Evolutionary conservation across 1,140 invertebrate genomes (phyloP), one percentile per base, ranked within the genome.

Genomic region (Maniola jurtina): DNA sequence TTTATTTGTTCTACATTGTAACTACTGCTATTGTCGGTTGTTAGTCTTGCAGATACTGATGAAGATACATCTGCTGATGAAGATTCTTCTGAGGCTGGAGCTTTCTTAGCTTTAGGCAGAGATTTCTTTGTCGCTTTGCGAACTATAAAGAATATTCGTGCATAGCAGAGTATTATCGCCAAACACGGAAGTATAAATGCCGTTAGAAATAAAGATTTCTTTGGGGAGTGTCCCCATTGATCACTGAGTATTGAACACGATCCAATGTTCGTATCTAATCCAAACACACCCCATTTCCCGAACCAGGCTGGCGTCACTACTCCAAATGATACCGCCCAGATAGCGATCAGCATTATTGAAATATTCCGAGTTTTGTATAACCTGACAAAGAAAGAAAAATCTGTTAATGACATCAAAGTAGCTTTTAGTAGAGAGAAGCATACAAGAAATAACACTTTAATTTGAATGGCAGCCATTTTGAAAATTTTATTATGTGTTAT

Each of bases 161-260:
- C 94, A 75, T 97, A 97, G 76, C 95, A 96, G 56, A 95, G 81
- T 36, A 96, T 93, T 66, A 97, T 96, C 50, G 94, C 94, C 33
- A 95, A 70, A 76, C 95, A 95, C 0, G 96, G 96, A 16, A 96
- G 91, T 35, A 95, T 89, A 84, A 97, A 97, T 11, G 95, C 95
- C 1, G 94, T 86, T 0, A 96, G 91, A 79, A 96, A 97, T 0
- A 97, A 91, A 63, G 95, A 94, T 75, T 94, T 94, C 76, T 97
- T 97, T 0, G 96, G 96, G 0, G 94, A 95, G 10, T 79, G 70
- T 2, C 92, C 92, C 56, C 94, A 88, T 1, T 90, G 80, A 70
- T 96, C 95, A 0, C 92, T 92, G 0, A 96, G 76, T 61, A 97
- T 97, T 11, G 95, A 95, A 75, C 96, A 97, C 0, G 95, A 96